Evolutionary conservation across 2,888 invertebrate species (phyloP).

Genomic region (Drosophila mimica): DNA sequence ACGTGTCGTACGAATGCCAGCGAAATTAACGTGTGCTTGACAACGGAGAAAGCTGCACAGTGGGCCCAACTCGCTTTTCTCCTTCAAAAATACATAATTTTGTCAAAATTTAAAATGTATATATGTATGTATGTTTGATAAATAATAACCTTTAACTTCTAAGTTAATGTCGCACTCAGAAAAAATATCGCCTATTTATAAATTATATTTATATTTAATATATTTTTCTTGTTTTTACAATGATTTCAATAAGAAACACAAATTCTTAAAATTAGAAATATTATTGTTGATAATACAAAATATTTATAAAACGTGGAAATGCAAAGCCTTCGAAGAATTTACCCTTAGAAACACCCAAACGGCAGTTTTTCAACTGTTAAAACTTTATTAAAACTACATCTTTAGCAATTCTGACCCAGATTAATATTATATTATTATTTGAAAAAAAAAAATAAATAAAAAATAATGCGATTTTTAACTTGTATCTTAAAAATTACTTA

Average conservation of each 20-base stretch:
- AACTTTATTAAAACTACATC: not conserved
- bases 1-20: slow-evolving; percentile 45
- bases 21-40: slow-evolving; percentile 75
- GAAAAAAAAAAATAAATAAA: no score
- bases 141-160: not conserved
- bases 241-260: not conserved
- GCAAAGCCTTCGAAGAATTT: no score
- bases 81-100: not conserved
- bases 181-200: not conserved
- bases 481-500: no score
- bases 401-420: not conserved
- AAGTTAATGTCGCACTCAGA: not conserved
- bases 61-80: not conserved
- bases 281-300: not conserved
- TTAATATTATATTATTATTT: not conserved
- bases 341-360: no score
- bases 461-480: not conserved
- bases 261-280: not conserved
- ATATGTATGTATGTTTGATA: not conserved
- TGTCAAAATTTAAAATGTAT: not conserved
- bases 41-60: slow-evolving; percentile 14
- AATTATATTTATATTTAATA: no score
- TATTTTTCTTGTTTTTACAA: not conserved
- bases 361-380: no score
- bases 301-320: not conserved